phyloP scores from a whole-genome alignment of 2,888 invertebrate genomes.

The Zhengitettix transpicula region DNA sequence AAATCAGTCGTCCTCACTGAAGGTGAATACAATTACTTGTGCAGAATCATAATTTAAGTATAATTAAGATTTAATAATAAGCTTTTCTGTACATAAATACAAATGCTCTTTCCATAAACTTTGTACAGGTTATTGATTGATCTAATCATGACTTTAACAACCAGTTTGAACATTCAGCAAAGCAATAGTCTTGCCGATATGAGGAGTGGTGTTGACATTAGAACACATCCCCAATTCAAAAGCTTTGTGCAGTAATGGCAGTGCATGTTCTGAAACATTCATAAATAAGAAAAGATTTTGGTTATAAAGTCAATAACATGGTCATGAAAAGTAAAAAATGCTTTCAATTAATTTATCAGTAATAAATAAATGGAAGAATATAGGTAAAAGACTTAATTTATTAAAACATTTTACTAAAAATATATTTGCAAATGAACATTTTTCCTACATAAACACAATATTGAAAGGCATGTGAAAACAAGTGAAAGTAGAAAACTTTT shows the following conservation, averaged over 20 bases:
- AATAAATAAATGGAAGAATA: no score
- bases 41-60: no score
- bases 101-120: no score
- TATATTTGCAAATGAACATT: no score
- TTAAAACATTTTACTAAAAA: no score
- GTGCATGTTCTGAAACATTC: constrained; percentile 50
- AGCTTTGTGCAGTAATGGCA: constrained; percentile 52
- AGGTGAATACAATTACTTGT: background rate
- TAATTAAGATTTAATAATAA: no score
- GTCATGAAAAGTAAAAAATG: background rate
- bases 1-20: no score
- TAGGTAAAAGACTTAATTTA: no score
- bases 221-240: constrained; percentile 69
- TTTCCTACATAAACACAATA: no score
- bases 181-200: constrained; percentile 63
- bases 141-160: constrained; percentile 31
- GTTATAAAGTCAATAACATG: background rate
- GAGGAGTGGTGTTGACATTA: constrained; percentile 55
- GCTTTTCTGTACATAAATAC: no score
- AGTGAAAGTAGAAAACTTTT: no score
- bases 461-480: no score
- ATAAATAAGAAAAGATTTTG: background rate
- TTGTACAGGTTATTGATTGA: background rate
- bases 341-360: background rate
- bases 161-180: constrained; percentile 71